Conservation (phyloP, 2,797 vertebrate genomes). For the Gymnodraco acuticeps region DNA sequence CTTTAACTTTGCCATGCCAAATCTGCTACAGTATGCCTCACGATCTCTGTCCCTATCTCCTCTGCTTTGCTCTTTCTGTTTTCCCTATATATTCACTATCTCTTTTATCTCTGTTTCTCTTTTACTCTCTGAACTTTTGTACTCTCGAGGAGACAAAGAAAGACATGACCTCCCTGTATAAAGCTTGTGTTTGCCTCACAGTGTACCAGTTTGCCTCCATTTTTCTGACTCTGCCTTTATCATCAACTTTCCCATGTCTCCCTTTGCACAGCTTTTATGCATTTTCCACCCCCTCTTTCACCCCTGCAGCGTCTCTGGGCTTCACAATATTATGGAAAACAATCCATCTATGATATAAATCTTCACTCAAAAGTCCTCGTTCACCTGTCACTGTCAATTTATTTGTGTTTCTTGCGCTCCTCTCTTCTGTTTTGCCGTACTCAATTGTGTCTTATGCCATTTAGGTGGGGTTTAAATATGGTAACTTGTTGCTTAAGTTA, state of each 20-base stretch:
- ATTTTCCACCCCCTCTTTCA: slow-evolving; percentile 33
- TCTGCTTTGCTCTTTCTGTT: slow-evolving; percentile 39
- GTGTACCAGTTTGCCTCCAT: slow-evolving; percentile 39
- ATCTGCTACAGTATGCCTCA: slow-evolving; percentile 51
- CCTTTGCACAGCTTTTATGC: slow-evolving; percentile 40
- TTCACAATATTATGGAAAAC: slow-evolving; percentile 19
- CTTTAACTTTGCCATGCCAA: slow-evolving; percentile 27
- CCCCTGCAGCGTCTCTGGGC: slow-evolving; percentile 12
- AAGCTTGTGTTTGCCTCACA: slow-evolving; percentile 44
- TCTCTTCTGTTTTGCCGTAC: neutral
- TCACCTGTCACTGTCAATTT: slow-evolving; percentile 22
- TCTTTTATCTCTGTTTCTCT: slow-evolving; percentile 33
- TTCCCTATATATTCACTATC: slow-evolving; percentile 31
- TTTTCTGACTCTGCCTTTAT: slow-evolving; percentile 39
- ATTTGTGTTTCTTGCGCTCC: slow-evolving; percentile 1
- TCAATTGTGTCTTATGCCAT: neutral
- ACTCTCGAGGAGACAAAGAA: slow-evolving; percentile 48
- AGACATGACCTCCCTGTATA: slow-evolving; percentile 47
- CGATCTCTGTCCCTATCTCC: slow-evolving; percentile 39
- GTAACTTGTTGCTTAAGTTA: neutral
- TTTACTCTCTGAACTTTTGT: slow-evolving; percentile 33
- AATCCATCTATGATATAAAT: slow-evolving; percentile 8
- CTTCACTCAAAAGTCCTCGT: slow-evolving; percentile 9
- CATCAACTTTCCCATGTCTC: slow-evolving; percentile 38
- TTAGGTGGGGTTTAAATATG: neutral